Conservation (phyloP, 2,888 invertebrate species). For the Conus canariensis region DNA sequence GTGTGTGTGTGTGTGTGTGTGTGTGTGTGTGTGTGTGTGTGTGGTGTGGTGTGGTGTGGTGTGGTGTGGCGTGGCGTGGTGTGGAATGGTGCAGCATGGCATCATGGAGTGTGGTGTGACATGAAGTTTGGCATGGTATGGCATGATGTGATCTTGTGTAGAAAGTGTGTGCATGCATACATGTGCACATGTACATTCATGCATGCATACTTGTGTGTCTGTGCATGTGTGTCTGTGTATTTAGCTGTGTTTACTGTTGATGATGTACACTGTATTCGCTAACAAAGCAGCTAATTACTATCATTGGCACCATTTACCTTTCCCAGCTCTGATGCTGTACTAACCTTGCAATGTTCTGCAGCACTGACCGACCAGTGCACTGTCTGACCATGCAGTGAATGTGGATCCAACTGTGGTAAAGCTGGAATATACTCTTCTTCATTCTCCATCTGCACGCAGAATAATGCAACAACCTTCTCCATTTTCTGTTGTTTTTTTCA, state of each 20-base stretch:
- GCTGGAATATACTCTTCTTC: conserved; percentile 28
- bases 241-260: not conserved
- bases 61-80: no score
- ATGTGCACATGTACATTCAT: not conserved
- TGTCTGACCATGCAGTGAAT: not conserved
- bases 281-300: no score
- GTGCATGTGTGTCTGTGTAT: not conserved
- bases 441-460: conserved; percentile 2
- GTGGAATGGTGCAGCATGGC: no score
- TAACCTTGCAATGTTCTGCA: not conserved
- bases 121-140: no score
- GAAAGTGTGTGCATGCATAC: not conserved
- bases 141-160: no score
- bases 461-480: not conserved
- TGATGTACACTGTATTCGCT: not conserved
- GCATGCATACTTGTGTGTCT: not conserved
- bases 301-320: not conserved
- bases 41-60: no score
- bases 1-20: no score
- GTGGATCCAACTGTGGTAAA: not conserved
- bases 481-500: not conserved
- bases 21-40: no score
- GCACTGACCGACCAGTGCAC: conserved; percentile 7
- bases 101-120: no score
- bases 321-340: not conserved